Base-by-base conservation (phyloP, 2,113 vertebrate species). In the Alectura lathami region DNA sequence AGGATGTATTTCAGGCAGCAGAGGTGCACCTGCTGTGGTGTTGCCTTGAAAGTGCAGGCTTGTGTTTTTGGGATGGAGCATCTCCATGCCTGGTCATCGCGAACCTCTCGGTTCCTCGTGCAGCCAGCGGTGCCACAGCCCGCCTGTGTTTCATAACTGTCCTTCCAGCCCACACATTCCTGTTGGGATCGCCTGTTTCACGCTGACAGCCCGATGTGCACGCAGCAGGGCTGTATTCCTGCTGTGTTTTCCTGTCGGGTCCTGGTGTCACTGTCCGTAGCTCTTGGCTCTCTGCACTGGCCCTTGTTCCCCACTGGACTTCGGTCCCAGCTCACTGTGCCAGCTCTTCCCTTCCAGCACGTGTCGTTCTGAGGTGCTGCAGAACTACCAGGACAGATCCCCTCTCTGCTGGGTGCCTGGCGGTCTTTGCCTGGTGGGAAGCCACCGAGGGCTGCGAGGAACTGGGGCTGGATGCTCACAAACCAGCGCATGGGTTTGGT, bases 341-440 rank as follows among this genome's bases (percentile, higher is more conserved):
- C 2, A 26, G 6, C 27, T 66, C 72, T 22, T 64, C 38, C 17
- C 11, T 38, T 73, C n/a, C 2, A 3, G 47, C 60, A 34, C 2
- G 0, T 21, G 26, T 51, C 2, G 50, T 18, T 14, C 1, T 1
- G 34, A 38, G 43, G 11, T n/a, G 1, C 21, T 0, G 0, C 3
- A 18, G 7, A 47, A 13, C 4, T n/a, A 47, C 5, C 34, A 13
- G 53, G 51, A 6, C 1, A 4, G 10, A 4, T 26, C 54, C 18
- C 0, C 66, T 26, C 50, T 45, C 54, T 6, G 48, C 34, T 1
- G 0, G 12, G 5, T 2, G 4, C 60, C 32, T 4, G 1, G 11
- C 54, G 42, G 9, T 14, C 26, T 12, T 40, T 40, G 30, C 47
- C 54, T 1, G 0, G 1, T 3, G 21, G 62, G 75, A 40, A 29